These are phyloP conservation scores for Dyspetes luteomarginatus DNA, from an alignment of 2,888 invertebrate genomes.

Conservation along the genomic window DNA sequence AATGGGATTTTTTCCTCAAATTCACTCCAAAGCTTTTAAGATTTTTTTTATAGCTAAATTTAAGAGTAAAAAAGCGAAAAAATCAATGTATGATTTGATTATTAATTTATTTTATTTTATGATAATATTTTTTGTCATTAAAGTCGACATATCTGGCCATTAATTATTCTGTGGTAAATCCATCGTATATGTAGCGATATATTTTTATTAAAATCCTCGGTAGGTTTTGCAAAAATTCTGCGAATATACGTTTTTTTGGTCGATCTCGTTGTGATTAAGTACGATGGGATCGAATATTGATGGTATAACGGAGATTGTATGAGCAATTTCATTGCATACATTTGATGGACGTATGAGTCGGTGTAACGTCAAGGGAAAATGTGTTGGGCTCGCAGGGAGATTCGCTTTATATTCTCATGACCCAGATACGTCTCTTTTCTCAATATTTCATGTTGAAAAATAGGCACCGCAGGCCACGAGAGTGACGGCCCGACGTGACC, in stretches of 20 bases:
- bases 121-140: too few species aligned
- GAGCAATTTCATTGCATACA: constrained; percentile 21
- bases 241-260: neutral
- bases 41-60: too few species aligned
- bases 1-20: too few species aligned
- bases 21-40: too few species aligned
- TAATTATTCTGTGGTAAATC: neutral
- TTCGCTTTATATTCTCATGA: constrained; percentile 63
- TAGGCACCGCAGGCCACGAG: constrained; percentile 14
- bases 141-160: too few species aligned
- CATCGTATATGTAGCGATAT: neutral
- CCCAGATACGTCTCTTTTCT: constrained; percentile 66
- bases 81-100: too few species aligned
- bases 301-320: neutral
- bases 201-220: neutral
- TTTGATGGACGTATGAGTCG: constrained; percentile 18
- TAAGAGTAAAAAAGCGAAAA: too few species aligned
- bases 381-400: constrained; percentile 17
- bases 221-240: neutral
- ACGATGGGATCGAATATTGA: neutral
- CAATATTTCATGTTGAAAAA: constrained; percentile 61
- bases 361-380: constrained; percentile 24
- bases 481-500: constrained; percentile 34
- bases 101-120: too few species aligned
- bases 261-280: neutral